Base-by-base conservation (phyloP, 2,113 vertebrate genomes). In the Seriola aureovittata region DNA sequence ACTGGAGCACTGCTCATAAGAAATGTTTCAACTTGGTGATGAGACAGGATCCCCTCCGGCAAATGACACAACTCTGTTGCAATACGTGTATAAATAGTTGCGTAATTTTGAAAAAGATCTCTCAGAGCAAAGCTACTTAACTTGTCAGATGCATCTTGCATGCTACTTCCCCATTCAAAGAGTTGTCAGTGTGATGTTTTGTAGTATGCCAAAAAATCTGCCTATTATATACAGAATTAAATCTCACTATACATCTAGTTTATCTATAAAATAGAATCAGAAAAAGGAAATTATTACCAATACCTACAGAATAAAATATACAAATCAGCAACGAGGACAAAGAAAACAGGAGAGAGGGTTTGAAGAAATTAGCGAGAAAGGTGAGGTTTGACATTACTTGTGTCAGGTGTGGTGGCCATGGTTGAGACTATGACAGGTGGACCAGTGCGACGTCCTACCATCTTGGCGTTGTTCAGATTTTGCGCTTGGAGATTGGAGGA, bases 341-440 rank as follows among this genome's bases (percentile, higher is more conserved):
- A 66, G n/a, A 9, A 70, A 8, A 21, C 5, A 19, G 54, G 9
- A 17, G 23, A 59, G 13, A 67, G 12, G 4, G 14, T 29, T 63
- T 58, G 25, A 63, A 87, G 80, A 54, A 73, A 73, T n/a, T 5
- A 34, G 4, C 6, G 65, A 79, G 64, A 79, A 71, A 60, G n/a
- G 21, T 29, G 36, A 79, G 62, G 42, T 76, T 80, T 48, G 34
- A 82, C 86, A 60, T 98, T 99, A 99, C 98, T 99, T 98, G 97
- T 95, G 85, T 99, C 98, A 8, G 97, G 95, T 0, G 97, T 92
- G 0, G 97, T 85, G 66, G 55, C 88, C 98, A 98, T 97, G 85
- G 97, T 98, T 84, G 98, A 98, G 68, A 99, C 96, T 80, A 99
- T 98, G 93, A 99, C 96, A 0, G 98, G 98, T 0, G 98, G 97